Evolutionary conservation across 2,797 vertebrate genomes (phyloP), one percentile per base, ranked within the genome.

Genomic region (Adrianichthys oophorus): DNA sequence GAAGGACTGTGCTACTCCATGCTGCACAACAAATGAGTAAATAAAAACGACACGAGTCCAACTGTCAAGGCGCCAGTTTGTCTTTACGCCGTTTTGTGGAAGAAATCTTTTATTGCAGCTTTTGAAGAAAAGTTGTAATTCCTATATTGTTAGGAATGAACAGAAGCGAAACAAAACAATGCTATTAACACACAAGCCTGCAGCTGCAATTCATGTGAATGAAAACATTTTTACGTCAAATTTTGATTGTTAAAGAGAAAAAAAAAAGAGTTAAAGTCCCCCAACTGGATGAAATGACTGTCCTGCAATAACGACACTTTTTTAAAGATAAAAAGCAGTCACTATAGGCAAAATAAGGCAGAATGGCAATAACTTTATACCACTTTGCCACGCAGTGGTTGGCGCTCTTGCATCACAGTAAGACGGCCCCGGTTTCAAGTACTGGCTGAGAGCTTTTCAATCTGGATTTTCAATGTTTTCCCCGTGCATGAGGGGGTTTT

Each of bases 131-230:
- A 6, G 4, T 42, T 57, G 24, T 50, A 46, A 8, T 17, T 46
- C 15, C 13, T 49, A 59, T 21, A 18, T 51, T 48, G 2, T 51
- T 4, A 48, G 45, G 64, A 68, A 17, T 15, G n/a, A 57, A 15
- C 51, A 15, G 45, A 45, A 46, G 15, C 19, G 13, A n/a, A 42
- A 46, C 42, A 59, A 63, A 54, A 53, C 29, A 16, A 19, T 53
- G 29, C 2, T 16, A 48, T 57, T 43, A 44, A 3, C 44, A 43
- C 44, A 41, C 19, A 51, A 15, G 15, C 41, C 52, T 49, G 41
- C 15, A 16, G 43, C 48, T 21, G 47, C 23, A 46, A 16, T 44
- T 56, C 21, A 21, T 50, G 50, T 19, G 4, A 16, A 23, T n/a
- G n/a, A n/a, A n/a, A n/a, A 14, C 29, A 44, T 58, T 26, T 14